phyloP scores from a whole-genome alignment of 1,140 invertebrate genomes.

The Eupristina koningsbergeri region DNA sequence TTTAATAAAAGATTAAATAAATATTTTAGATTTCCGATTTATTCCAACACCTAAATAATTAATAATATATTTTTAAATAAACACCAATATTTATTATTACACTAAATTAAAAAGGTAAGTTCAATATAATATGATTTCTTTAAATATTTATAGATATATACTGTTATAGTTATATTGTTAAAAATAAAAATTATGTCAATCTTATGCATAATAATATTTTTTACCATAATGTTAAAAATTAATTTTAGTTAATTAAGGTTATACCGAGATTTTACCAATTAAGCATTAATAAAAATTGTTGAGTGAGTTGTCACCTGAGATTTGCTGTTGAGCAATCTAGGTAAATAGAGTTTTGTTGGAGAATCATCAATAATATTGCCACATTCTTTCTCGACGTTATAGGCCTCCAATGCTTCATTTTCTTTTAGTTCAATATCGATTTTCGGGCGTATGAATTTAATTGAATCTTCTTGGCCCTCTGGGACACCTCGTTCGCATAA shows the following conservation, averaged over 20 bases:
- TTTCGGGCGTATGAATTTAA: slow-evolving; percentile 63
- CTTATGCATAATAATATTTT: not conserved
- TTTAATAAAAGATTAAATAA: too few relatives aligned
- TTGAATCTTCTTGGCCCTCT: slow-evolving; percentile 74
- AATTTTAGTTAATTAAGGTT: not conserved
- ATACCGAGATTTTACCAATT: not conserved
- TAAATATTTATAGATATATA: too few relatives aligned
- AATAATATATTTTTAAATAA: too few relatives aligned
- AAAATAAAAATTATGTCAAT: too few relatives aligned
- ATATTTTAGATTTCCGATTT: too few relatives aligned
- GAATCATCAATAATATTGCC: slow-evolving; percentile 69
- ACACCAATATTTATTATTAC: too few relatives aligned
- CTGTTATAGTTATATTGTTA: too few relatives aligned
- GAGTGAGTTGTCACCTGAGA: not conserved
- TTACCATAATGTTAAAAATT: not conserved
- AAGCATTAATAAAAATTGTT: not conserved
- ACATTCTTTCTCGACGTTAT: slow-evolving; percentile 68
- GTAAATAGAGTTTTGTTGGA: slow-evolving; percentile 65
- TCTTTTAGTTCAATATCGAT: slow-evolving; percentile 70
- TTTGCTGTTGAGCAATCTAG: slow-evolving; percentile 54
- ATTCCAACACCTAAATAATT: too few relatives aligned
- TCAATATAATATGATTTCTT: too few relatives aligned
- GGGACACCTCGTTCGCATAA: slow-evolving; percentile 71
- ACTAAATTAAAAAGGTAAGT: too few relatives aligned
- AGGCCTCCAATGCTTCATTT: slow-evolving; percentile 71